A percentile compares a stretch with the other conserved stretches of the same genome.
These are phyloP conservation scores for Diuraphis noxia DNA, from an alignment of 1,140 invertebrate genomes.

Conservation along the genomic window DNA sequence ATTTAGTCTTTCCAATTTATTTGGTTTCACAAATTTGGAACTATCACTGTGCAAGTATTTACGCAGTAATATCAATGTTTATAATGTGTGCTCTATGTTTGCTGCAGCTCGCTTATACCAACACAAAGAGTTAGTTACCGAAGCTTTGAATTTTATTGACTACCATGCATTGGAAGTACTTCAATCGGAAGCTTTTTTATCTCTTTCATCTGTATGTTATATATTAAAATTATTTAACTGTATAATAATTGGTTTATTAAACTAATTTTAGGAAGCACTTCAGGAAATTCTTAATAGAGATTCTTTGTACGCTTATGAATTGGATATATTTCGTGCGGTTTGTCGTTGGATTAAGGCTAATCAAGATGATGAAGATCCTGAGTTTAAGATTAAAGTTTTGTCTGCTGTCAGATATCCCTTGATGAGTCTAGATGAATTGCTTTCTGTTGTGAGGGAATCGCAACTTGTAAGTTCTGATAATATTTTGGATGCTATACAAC, in stretches of 20 bases:
- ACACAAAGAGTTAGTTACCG: slow-evolving; percentile 67
- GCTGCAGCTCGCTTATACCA: slow-evolving; percentile 83
- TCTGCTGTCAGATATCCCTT: slow-evolving; percentile 77
- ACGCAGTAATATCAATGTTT: slow-evolving; percentile 79
- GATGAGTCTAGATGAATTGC: slow-evolving; percentile 83
- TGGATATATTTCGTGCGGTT: slow-evolving; percentile 91
- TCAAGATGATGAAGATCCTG: slow-evolving; percentile 58
- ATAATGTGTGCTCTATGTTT: slow-evolving; percentile 91
- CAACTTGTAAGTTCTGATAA: slow-evolving; percentile 83
- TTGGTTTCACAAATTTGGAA: slow-evolving; percentile 92
- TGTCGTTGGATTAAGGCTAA: slow-evolving; percentile 82
- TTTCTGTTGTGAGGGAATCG: slow-evolving; percentile 84
- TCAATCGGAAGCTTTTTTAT: slow-evolving; percentile 79
- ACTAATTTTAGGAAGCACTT: slow-evolving; percentile 68
- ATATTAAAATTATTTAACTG: background rate
- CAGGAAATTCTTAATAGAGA: slow-evolving; percentile 85
- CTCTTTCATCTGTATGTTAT: slow-evolving; percentile 76
- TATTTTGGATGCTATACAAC: slow-evolving; percentile 91
- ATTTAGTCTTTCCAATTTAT: slow-evolving; percentile 88
- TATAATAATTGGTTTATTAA: slow-evolving; percentile 36
- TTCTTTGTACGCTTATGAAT: slow-evolving; percentile 94
- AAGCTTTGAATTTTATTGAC: slow-evolving; percentile 80
- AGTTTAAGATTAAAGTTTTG: slow-evolving; percentile 55
- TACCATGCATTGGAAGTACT: slow-evolving; percentile 83
- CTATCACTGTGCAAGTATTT: slow-evolving; percentile 90